phyloP scores from a whole-genome alignment of 35 echinoderm and acorn worm genomes.

The Ptychodera flava region DNA sequence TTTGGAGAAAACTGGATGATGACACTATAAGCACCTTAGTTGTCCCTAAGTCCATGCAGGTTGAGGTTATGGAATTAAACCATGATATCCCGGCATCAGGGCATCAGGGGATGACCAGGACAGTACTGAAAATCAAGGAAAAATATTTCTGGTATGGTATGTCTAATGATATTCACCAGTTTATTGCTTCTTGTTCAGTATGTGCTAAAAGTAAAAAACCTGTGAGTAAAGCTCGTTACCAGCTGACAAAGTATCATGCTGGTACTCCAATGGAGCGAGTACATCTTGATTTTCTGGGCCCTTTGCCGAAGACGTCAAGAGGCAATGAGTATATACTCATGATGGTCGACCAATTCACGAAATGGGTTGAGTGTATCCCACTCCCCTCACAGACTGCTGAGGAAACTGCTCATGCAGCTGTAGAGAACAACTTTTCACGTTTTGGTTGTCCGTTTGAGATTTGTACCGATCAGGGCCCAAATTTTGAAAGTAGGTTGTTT shows the following conservation, averaged over 20 bases:
- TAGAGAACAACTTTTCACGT: slow-evolving; percentile 24
- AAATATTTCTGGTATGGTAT: slow-evolving; percentile 39
- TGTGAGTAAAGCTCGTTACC: background rate
- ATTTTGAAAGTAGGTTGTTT: slow-evolving; percentile 41
- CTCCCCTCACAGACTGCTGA: slow-evolving; percentile 16
- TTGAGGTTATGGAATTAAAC: slow-evolving; percentile 9
- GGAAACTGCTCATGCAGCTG: background rate
- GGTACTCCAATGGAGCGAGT: slow-evolving; percentile 39
- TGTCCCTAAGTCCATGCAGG: slow-evolving; percentile 6
- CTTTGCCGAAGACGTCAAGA: background rate
- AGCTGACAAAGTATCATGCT: slow-evolving; percentile 23
- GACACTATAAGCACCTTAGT: background rate
- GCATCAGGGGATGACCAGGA: slow-evolving; percentile 32
- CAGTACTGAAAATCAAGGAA: background rate
- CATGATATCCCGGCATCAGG: slow-evolving; percentile 38
- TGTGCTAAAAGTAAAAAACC: background rate
- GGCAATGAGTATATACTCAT: slow-evolving; percentile 37
- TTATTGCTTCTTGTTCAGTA: background rate
- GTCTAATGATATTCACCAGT: background rate
- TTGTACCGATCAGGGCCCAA: slow-evolving; percentile 35
- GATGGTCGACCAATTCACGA: slow-evolving; percentile 35
- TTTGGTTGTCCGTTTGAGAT: slow-evolving; percentile 41
- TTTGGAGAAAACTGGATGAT: slow-evolving; percentile 7
- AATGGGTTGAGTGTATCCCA: slow-evolving; percentile 29
- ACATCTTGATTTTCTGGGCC: slow-evolving; percentile 27